These are phyloP conservation scores for Diarsia brunnea DNA, from an alignment of 2,888 invertebrate genomes.

Conservation along the genomic window DNA sequence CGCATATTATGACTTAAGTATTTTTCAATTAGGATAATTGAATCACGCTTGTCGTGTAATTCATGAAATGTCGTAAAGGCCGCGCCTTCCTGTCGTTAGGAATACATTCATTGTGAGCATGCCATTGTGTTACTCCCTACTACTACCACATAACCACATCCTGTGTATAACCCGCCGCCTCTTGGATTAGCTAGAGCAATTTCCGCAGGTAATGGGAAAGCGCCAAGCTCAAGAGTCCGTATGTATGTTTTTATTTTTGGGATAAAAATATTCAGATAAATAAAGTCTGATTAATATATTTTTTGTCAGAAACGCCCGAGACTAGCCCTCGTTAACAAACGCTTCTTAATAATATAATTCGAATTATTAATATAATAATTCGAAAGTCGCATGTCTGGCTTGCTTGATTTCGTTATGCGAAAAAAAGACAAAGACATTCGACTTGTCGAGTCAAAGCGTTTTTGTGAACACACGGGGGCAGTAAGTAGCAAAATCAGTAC, in stretches of 20 bases:
- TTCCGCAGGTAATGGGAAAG: background rate
- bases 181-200: background rate
- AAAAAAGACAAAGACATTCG: no score
- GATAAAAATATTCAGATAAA: background rate
- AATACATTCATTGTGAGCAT: conserved; percentile 15
- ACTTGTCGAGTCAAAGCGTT: background rate
- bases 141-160: conserved; percentile 5
- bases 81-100: background rate
- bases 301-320: background rate
- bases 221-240: no score
- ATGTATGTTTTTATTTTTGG: background rate
- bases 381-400: background rate
- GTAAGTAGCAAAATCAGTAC: background rate
- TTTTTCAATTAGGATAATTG: conserved; percentile 4
- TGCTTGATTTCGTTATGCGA: background rate
- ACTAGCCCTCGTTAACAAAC: background rate
- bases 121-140: background rate
- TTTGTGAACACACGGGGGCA: background rate
- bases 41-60: background rate
- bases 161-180: background rate
- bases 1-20: background rate
- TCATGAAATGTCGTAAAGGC: background rate
- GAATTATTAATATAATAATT: no score
- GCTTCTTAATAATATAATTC: no score
- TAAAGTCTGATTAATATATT: background rate